These are phyloP conservation scores for Eupithecia exiguata DNA, from an alignment of 2,888 invertebrate genomes.

Conservation along the genomic window DNA sequence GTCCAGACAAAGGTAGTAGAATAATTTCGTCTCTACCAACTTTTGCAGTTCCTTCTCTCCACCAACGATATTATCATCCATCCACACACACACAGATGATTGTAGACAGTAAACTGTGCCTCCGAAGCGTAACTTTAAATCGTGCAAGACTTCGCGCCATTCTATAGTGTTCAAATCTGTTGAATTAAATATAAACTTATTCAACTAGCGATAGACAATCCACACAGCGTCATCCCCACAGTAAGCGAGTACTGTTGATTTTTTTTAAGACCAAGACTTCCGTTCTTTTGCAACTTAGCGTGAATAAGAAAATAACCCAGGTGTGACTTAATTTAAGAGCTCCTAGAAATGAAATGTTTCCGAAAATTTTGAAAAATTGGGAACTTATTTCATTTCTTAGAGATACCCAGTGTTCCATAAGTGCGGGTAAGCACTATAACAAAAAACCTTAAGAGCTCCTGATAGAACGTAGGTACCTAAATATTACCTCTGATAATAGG, in stretches of 20 bases:
- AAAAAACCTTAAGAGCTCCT: not conserved
- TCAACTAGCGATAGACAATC: not conserved
- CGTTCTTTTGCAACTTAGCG: not conserved
- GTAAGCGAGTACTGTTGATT: not conserved
- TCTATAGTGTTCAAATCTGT: slow-evolving; percentile 69
- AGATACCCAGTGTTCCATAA: too few relatives aligned
- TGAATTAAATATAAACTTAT: not conserved
- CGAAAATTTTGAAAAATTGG: too few relatives aligned
- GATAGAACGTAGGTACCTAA: not conserved
- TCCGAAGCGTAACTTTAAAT: slow-evolving; percentile 71
- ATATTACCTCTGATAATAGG: slow-evolving; percentile 36
- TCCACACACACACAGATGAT: slow-evolving; percentile 77
- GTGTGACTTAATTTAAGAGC: not conserved
- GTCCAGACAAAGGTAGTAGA: slow-evolving; percentile 70
- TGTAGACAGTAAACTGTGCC: slow-evolving; percentile 73
- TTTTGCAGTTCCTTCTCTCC: slow-evolving; percentile 77
- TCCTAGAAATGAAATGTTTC: too few relatives aligned
- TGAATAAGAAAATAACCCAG: not conserved
- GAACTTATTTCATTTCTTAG: too few relatives aligned
- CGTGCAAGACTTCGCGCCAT: slow-evolving; percentile 69
- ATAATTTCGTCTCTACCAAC: slow-evolving; percentile 73
- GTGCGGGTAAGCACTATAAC: too few relatives aligned
- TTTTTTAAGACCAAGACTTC: not conserved
- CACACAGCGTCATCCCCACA: not conserved
- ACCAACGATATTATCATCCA: slow-evolving; percentile 79